Evolutionary conservation across 2,113 vertebrate genomes (phyloP).

Genomic region (Cardinalis cardinalis): DNA sequence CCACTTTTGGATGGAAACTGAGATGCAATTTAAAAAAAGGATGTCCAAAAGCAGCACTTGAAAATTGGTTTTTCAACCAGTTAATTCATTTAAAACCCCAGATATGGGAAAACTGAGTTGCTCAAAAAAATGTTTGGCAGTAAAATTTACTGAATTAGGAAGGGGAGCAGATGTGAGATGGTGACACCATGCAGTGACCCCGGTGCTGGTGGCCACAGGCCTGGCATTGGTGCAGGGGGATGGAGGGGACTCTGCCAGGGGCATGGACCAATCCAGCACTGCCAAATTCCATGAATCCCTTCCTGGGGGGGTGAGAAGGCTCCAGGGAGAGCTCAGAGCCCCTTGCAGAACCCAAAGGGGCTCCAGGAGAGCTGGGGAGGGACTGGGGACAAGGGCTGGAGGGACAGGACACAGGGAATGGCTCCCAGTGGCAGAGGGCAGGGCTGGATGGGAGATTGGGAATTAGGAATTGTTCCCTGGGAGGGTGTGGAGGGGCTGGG

Average conservation of each 20-base stretch:
- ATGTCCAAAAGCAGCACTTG: neutral
- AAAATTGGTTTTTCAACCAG: neutral
- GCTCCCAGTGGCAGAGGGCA: neutral
- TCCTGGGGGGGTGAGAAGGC: neutral
- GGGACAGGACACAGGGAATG: neutral
- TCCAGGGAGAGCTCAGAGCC: neutral
- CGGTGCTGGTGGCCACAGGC: neutral
- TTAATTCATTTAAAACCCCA: neutral
- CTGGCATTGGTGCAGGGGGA: neutral
- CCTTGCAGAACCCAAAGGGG: rapidly evolving
- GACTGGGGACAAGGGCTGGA: neutral
- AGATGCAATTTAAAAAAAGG: neutral
- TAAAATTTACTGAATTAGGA: neutral
- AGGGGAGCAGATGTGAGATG: neutral
- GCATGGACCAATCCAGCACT: rapidly evolving
- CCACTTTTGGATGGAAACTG: neutral
- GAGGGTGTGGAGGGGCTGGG: rapidly evolving
- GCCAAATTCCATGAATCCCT: neutral
- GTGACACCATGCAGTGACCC: rapidly evolving
- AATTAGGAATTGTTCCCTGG: neutral
- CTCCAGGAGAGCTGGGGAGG: neutral
- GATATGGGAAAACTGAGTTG: neutral
- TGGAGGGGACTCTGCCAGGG: rapidly evolving
- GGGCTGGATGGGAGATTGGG: rapidly evolving
- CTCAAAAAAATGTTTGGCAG: neutral